Conservation (phyloP, 2,797 vertebrate species). For the Pseudomugil tenellus region DNA sequence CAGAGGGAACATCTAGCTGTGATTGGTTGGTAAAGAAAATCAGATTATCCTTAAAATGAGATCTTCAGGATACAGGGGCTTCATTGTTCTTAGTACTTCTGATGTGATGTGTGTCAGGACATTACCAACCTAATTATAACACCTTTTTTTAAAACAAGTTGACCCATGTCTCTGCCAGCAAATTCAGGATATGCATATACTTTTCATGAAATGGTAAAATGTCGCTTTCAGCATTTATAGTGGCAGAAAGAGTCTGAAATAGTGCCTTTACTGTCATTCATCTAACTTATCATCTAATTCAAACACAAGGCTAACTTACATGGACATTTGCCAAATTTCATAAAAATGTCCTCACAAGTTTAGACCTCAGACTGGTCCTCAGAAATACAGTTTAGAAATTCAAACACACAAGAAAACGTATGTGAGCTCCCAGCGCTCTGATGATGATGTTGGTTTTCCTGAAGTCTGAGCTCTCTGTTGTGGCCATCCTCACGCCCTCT, state of each 20-base stretch:
- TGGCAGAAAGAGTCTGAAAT: too few species aligned
- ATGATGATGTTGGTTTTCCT: constrained; percentile 61
- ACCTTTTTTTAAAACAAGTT: too few species aligned
- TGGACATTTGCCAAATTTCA: neutral
- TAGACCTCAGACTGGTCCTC: neutral
- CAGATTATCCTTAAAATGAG: neutral
- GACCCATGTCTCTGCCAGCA: too few species aligned
- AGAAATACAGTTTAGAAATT: neutral
- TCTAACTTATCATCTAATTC: too few species aligned
- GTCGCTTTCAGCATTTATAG: too few species aligned
- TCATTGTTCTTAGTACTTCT: neutral
- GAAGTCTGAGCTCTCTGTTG: constrained; percentile 65
- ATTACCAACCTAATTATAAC: too few species aligned
- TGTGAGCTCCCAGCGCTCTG: constrained; percentile 38
- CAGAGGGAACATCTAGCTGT: constrained; percentile 33
- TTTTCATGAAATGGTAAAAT: too few species aligned
- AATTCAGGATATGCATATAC: too few species aligned
- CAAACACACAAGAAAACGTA: constrained; percentile 14
- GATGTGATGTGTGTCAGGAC: too few species aligned
- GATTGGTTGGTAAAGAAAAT: neutral
- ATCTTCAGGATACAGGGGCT: neutral
- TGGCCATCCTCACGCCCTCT: constrained; percentile 64
- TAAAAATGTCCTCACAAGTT: neutral
- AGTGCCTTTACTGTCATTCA: too few species aligned
- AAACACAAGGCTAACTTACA: neutral